Base-by-base conservation (phyloP, 2,888 invertebrate species). In the Aleiodes alternator region DNA sequence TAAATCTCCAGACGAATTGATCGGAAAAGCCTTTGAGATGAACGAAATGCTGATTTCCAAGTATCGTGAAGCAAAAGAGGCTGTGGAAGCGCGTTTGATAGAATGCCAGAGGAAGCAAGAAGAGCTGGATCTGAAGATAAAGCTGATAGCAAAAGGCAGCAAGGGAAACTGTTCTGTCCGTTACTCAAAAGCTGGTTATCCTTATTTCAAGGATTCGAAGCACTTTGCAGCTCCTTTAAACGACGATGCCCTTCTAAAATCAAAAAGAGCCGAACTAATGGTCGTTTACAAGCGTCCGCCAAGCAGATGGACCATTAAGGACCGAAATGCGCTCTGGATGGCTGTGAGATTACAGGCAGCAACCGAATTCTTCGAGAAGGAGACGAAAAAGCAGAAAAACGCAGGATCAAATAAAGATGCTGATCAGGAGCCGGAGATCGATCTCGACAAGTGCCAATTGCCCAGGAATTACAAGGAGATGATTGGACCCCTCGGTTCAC, bases 151-250 rank as follows among this genome's bases (percentile, higher is more conserved):
- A 31, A 68, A 38, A 69, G 51, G 51, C 14, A 73, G 69, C 14
- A 68, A 68, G 70, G 29, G 34, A 23, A 23, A 64, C 4, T 38
- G 43, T 8, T 12, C 76, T 14, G 8, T 70, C 0, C 89, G 90
- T 53, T 84, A 88, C 0, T 85, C 84, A 68, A 57, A 48, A 69
- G 90, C 92, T 84, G 91, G 93, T 43, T 90, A 92, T 82, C 92
- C 95, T 0, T 95, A 94, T 84, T 95, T 95, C 80, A 94, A 94
- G 83, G 94, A 94, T 81, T 89, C 85, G 29, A 82, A 90, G 23
- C 90, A 91, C 29, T 92, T 91, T 80, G 87, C 90, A 4, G 92
- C 93, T 23, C 92, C 92, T 0, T 85, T 88, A 29, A 95, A 95
- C 86, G 88, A 90, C 4, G 95, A 95, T 82, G 92, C 92, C 6